Conservation (phyloP, 2,797 vertebrate species). For the Sphenodon punctatus region DNA sequence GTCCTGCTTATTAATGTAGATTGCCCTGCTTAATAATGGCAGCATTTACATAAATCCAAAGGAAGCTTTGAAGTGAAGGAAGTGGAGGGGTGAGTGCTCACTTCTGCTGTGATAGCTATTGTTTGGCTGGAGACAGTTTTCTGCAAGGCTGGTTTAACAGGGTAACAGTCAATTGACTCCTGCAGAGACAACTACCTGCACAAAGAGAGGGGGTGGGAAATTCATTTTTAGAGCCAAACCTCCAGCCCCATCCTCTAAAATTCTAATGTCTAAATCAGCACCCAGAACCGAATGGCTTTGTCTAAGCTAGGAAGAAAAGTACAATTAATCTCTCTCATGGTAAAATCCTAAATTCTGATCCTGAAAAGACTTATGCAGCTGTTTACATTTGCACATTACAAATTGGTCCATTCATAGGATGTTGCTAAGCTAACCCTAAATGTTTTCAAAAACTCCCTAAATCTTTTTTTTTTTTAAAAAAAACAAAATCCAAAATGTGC, state of each 20-base stretch:
- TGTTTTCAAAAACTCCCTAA: too few relatives aligned
- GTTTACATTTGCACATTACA: neutral
- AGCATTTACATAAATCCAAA: slow-evolving; percentile 8
- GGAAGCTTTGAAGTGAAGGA: neutral
- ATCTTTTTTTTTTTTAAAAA: too few relatives aligned
- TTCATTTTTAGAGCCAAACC: neutral
- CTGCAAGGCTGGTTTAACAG: neutral
- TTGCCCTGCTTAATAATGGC: neutral
- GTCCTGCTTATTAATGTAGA: slow-evolving; percentile 6
- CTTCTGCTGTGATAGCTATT: slow-evolving; percentile 6
- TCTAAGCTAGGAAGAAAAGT: neutral
- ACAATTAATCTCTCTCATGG: neutral
- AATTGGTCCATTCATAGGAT: too few relatives aligned
- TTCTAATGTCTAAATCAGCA: neutral
- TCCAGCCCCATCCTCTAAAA: neutral
- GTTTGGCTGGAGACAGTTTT: neutral
- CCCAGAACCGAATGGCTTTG: accelerated
- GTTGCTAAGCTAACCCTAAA: too few relatives aligned
- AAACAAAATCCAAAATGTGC: too few relatives aligned
- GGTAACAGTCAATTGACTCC: neutral
- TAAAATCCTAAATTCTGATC: neutral
- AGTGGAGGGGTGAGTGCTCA: neutral
- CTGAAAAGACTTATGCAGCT: neutral
- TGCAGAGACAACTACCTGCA: neutral
- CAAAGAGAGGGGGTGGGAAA: neutral